Evolutionary conservation across 2,113 vertebrate genomes (phyloP).

Genomic region (Ceyx margarethae): DNA sequence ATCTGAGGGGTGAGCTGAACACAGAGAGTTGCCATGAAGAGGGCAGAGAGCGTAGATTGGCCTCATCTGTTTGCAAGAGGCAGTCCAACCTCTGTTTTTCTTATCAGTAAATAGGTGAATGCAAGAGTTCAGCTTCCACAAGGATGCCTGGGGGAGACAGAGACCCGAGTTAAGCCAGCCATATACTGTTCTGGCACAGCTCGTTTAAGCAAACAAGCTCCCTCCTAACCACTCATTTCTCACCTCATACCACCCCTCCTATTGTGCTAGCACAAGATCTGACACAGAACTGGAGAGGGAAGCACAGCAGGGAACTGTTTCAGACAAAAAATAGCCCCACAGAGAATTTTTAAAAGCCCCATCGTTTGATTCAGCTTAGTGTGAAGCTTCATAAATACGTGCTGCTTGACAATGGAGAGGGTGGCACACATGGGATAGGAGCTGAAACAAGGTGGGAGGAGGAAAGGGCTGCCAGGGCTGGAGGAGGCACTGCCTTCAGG

Average conservation of each 20-base stretch:
- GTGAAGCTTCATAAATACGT: background rate
- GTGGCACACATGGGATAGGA: background rate
- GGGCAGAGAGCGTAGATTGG: conserved; percentile 25
- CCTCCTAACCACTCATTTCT: background rate
- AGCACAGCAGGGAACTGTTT: background rate
- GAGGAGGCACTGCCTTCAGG: background rate
- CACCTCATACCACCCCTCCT: background rate
- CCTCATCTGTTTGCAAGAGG: background rate
- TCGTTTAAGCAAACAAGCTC: background rate
- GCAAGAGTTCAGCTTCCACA: background rate
- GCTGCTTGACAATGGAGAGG: background rate
- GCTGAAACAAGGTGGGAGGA: background rate
- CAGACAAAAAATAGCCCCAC: background rate
- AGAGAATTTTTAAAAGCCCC: background rate
- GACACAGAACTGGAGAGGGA: background rate
- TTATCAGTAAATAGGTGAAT: conserved; percentile 31
- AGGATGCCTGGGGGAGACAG: conserved; percentile 27
- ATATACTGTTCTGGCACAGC: background rate
- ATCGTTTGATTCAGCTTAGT: background rate
- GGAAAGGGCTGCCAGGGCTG: background rate
- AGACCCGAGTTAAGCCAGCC: background rate
- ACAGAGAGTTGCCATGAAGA: conserved; percentile 15
- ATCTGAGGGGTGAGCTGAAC: conserved; percentile 18
- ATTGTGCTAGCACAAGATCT: background rate
- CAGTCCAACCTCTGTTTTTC: conserved; percentile 19